Evolutionary conservation across 2,888 invertebrate species (phyloP).

Genomic region (Dolichopus griseipennis): DNA sequence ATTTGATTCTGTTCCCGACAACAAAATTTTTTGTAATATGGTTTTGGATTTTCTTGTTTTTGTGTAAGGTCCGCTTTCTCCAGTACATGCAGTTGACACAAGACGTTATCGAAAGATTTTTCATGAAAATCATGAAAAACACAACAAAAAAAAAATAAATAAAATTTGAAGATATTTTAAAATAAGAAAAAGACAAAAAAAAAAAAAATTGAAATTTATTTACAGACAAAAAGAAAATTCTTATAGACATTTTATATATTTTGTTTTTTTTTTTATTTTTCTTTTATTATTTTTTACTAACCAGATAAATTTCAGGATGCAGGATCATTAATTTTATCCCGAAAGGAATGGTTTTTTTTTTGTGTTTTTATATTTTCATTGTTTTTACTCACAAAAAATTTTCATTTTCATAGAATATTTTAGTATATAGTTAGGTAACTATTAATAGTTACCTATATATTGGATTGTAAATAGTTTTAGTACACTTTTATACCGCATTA

Average conservation of each 20-base stretch:
- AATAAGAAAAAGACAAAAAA: neutral
- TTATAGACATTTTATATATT: neutral
- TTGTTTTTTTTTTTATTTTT: too few relatives aligned
- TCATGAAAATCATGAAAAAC: neutral
- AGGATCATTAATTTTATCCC: neutral
- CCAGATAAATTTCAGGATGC: slow-evolving; percentile 4
- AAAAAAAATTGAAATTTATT: neutral
- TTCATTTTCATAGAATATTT: neutral
- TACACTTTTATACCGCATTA: too few relatives aligned
- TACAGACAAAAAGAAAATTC: neutral
- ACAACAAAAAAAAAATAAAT: too few relatives aligned
- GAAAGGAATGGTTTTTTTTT: neutral
- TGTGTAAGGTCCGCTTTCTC: neutral
- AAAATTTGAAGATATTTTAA: too few relatives aligned
- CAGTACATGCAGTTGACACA: neutral
- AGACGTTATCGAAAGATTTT: neutral
- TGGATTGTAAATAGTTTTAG: too few relatives aligned
- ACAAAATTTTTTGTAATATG: neutral
- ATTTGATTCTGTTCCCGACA: neutral
- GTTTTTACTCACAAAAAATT: neutral
- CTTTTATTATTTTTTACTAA: neutral
- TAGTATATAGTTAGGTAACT: too few relatives aligned
- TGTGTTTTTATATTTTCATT: too few relatives aligned
- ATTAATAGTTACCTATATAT: too few relatives aligned
- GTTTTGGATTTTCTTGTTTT: neutral